Base-by-base conservation (phyloP, 1,140 invertebrate genomes). In the Drosophila elegans region DNA sequence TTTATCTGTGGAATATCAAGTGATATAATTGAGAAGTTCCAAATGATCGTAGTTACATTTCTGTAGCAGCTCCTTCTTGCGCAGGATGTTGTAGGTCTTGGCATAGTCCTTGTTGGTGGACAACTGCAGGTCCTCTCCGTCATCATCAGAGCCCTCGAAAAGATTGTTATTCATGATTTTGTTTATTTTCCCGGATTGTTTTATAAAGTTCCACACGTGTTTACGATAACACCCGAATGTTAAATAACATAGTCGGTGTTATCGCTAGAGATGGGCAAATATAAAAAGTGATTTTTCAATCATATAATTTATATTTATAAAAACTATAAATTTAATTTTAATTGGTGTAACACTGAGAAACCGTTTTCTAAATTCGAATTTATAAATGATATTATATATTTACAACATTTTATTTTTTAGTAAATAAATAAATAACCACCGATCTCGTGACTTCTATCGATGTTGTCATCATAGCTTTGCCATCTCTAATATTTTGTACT, bases 31-130 rank as follows among this genome's bases (percentile, higher is more conserved):
- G 13, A 13, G 3, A 51, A 25, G 5, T 41, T 4, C 25, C 4
- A 10, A 27, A 16, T 41, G 21, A 16, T 53, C 0, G 41, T 3
- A 13, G 25, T 94, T 94, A 98, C 97, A 93, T 94, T 97, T 97
- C 80, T 97, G 95, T 21, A 97, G 91, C 91, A 98, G 96, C 93
- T 98, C 97, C 84, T 97, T 97, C 78, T 96, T 94, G 60, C 97
- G 94, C 94, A 97, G 97, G 59, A 91, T 93, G 80, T 97, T 94
- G 84, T 98, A 98, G 83, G 95, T 95, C 77, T 96, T 95, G 0
- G 97, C 97, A 93, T 97, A 98, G 51, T 95, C 94, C 82, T 95
- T 94, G 91, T 97, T 96, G 48, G 96, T 95, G 82, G 95, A 95
- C 16, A 97, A 92, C 45, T 94, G 80, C 27, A 94, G 93, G 12